Conservation (phyloP, 2,888 invertebrate species). For the Drosophila pseudotalamancana region DNA sequence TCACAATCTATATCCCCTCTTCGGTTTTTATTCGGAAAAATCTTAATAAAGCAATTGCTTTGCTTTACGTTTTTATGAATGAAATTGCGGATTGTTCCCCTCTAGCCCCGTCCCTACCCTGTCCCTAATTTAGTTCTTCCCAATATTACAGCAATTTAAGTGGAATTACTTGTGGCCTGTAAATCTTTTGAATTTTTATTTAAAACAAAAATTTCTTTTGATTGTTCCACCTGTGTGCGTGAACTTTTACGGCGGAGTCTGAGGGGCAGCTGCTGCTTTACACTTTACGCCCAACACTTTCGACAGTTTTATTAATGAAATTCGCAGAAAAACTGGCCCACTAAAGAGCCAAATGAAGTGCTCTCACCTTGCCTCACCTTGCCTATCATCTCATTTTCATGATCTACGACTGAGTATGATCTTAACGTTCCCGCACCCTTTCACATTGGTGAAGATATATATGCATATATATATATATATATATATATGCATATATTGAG, state of each 20-base stretch:
- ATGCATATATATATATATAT: slow-evolving; percentile 11
- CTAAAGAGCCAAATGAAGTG: slow-evolving; percentile 44
- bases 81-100: slow-evolving; percentile 35
- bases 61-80: slow-evolving; percentile 65
- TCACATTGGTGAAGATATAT: too few species aligned
- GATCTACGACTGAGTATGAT: slow-evolving; percentile 43
- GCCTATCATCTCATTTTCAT: slow-evolving; percentile 62
- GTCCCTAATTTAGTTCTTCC: not conserved
- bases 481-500: slow-evolving; percentile 11
- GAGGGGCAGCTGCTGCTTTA: slow-evolving; percentile 14
- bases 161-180: slow-evolving; percentile 73
- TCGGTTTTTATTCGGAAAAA: slow-evolving; percentile 65
- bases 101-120: not conserved
- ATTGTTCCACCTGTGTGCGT: slow-evolving; percentile 53
- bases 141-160: slow-evolving; percentile 66
- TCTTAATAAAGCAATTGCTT: slow-evolving; percentile 68
- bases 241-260: slow-evolving; percentile 2
- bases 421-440: not conserved
- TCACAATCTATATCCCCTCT: slow-evolving; percentile 30
- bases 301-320: slow-evolving; percentile 78
- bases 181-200: slow-evolving; percentile 78
- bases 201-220: slow-evolving; percentile 76
- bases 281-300: slow-evolving; percentile 64
- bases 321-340: slow-evolving; percentile 71
- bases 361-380: slow-evolving; percentile 38